These are phyloP conservation scores for Clarias magur DNA, from an alignment of 2,113 vertebrate species.

Conservation along the genomic window DNA sequence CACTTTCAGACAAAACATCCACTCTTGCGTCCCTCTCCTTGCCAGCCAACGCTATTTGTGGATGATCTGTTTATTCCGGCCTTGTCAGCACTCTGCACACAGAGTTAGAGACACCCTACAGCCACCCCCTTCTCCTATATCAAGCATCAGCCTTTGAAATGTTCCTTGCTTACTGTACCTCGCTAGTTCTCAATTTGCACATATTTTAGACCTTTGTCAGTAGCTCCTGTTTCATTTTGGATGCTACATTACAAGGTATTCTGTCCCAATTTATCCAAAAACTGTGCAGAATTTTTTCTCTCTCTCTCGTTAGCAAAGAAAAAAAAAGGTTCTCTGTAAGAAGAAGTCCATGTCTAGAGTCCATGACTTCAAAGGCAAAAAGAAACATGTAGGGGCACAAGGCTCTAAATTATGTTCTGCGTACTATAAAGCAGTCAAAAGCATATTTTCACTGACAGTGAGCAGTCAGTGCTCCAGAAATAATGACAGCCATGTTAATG, in stretches of 20 bases:
- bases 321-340: conserved; percentile 59
- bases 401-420: conserved; percentile 39
- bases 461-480: conserved; percentile 20
- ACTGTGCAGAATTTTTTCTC: neutral
- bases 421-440: conserved; percentile 30
- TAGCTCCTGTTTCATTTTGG: too few relatives aligned
- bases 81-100: conserved; percentile 47
- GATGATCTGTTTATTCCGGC: conserved; percentile 55
- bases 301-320: conserved; percentile 4
- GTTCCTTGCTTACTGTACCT: conserved; percentile 22
- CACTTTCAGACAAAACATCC: conserved; percentile 49
- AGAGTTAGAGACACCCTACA: conserved; percentile 7
- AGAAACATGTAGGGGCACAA: conserved; percentile 5
- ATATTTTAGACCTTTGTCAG: neutral
- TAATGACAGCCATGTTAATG: conserved; percentile 21
- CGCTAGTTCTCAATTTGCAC: neutral
- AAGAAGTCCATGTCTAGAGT: conserved; percentile 47
- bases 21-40: conserved; percentile 51
- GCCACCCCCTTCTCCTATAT: conserved; percentile 28
- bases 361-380: conserved; percentile 58
- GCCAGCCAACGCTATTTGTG: conserved; percentile 45
- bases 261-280: neutral
- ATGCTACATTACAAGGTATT: neutral
- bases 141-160: conserved; percentile 17
- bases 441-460: conserved; percentile 29